These are phyloP conservation scores for Coturnix japonica DNA, from an alignment of 2,113 vertebrate species.

Conservation along the genomic window DNA sequence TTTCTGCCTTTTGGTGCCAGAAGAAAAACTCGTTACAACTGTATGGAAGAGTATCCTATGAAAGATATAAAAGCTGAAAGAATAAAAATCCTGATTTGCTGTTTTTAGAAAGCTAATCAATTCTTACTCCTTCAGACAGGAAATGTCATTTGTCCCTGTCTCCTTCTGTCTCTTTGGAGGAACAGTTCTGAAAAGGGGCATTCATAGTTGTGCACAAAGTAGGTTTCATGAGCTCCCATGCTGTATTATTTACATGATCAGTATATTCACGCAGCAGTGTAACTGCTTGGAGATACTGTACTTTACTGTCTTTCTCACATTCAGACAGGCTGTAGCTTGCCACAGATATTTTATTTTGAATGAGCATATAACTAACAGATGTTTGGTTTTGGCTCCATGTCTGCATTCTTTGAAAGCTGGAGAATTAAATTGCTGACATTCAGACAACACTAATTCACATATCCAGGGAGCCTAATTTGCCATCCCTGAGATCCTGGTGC, in stretches of 20 bases:
- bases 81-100: not conserved
- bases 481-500: constrained; percentile 76
- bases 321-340: constrained; percentile 54
- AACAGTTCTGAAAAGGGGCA: constrained; percentile 3
- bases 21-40: not conserved
- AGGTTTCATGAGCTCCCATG: not conserved
- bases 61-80: not conserved
- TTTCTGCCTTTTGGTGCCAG: not conserved
- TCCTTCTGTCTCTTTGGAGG: not conserved
- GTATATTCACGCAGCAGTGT: not conserved
- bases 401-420: constrained; percentile 79
- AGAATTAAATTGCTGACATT: constrained; percentile 81
- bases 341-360: constrained; percentile 59
- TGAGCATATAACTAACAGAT: constrained; percentile 73
- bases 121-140: not conserved
- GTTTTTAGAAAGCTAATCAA: not conserved
- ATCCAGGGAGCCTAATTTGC: constrained; percentile 81
- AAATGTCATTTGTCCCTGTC: not conserved
- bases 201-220: not conserved
- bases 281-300: constrained; percentile 47
- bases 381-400: constrained; percentile 76
- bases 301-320: constrained; percentile 50
- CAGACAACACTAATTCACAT: constrained; percentile 83
- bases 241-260: not conserved
- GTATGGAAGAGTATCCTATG: not conserved